A percentile compares a stretch with the other conserved stretches of the same genome.
Evolutionary conservation across 2,888 invertebrate species (phyloP).

Genomic region (Megalurothrips usitatus): DNA sequence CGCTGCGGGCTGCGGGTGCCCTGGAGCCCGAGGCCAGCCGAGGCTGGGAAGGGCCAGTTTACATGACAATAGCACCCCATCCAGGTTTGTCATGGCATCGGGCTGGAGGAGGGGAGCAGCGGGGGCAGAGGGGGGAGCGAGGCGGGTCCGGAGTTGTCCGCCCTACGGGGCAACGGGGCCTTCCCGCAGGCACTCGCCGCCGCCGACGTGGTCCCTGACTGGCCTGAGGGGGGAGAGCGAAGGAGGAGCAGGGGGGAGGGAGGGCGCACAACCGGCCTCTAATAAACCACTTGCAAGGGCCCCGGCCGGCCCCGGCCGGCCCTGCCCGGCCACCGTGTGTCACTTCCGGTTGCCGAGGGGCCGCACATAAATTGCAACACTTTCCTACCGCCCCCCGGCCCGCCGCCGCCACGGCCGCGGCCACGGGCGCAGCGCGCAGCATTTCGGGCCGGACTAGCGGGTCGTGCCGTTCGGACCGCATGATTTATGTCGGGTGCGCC

Average conservation of each 20-base stretch:
- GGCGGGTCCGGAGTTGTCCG: too few species aligned
- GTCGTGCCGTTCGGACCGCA: neutral
- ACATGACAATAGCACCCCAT: neutral
- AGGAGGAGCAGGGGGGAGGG: neutral
- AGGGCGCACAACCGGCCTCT: neutral
- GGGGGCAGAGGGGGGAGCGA: too few species aligned
- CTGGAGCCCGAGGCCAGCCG: neutral
- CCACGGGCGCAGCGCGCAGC: neutral
- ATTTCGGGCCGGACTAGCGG: neutral
- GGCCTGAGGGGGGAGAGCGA: neutral
- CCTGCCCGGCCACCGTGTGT: neutral
- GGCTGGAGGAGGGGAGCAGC: neutral
- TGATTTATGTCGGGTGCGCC: neutral
- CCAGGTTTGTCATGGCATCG: neutral
- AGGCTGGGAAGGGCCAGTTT: neutral
- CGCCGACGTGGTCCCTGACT: neutral
- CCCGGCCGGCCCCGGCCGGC: neutral
- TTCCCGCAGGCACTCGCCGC: neutral
- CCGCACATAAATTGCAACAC: slow-evolving; percentile 11
- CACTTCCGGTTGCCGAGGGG: neutral
- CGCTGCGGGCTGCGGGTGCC: neutral
- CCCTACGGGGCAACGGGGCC: neutral
- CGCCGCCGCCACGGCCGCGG: neutral
- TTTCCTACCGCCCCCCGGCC: neutral
- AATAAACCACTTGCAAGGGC: slow-evolving; percentile 18